Percentiles rank a stretch among this genome's conserved stretches.
Evolutionary conservation across 1,140 invertebrate genomes (phyloP).

Genomic region (Drosophila rhopaloa): DNA sequence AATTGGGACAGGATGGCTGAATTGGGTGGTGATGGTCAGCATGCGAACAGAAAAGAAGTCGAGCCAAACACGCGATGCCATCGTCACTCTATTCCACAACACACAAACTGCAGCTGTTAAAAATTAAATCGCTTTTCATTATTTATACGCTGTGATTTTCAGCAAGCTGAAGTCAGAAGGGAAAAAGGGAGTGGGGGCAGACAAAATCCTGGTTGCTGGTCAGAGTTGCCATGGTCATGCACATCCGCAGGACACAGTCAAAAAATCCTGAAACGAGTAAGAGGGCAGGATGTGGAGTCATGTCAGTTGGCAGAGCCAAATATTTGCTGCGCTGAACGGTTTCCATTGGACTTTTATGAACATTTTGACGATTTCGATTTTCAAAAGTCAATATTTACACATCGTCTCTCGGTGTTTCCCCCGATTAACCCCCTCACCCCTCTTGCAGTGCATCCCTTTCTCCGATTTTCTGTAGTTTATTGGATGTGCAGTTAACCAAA

Average conservation of each 20-base stretch:
- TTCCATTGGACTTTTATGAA: conserved; percentile 75
- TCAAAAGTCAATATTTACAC: conserved; percentile 79
- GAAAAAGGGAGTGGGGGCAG: neutral
- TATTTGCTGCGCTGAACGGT: conserved; percentile 72
- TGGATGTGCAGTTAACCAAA: conserved; percentile 81
- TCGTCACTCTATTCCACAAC: neutral
- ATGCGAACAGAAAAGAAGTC: conserved; percentile 2
- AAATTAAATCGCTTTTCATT: conserved; percentile 80
- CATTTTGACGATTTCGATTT: conserved; percentile 81
- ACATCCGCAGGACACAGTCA: conserved; percentile 31
- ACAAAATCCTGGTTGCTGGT: conserved; percentile 15
- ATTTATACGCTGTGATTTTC: conserved; percentile 76
- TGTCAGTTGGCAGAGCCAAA: conserved; percentile 69
- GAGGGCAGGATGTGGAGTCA: conserved; percentile 13
- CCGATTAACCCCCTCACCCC: neutral
- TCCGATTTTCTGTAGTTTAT: conserved; percentile 60
- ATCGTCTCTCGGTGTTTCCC: conserved; percentile 4
- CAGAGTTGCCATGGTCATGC: conserved; percentile 46
- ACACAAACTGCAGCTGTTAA: conserved; percentile 61
- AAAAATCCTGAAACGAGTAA: neutral
- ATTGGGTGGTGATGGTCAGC: conserved; percentile 11
- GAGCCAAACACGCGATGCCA: conserved; percentile 32
- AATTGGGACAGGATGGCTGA: neutral
- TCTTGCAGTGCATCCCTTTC: too few relatives aligned
- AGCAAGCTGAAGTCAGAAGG: conserved; percentile 13